These are phyloP conservation scores for Falco biarmicus DNA, from an alignment of 2,797 vertebrate species.

Conservation along the genomic window DNA sequence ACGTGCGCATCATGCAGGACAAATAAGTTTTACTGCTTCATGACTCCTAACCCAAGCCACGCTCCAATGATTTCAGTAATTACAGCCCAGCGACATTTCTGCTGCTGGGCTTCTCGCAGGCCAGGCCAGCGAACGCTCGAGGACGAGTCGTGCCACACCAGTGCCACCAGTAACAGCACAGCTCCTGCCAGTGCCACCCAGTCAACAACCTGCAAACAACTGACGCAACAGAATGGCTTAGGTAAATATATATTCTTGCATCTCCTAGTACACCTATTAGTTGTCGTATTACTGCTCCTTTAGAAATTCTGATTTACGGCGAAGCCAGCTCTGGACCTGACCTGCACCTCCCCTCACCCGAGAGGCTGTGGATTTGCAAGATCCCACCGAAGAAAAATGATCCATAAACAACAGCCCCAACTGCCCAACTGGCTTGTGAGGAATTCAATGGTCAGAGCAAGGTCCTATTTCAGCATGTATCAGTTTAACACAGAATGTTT, in stretches of 20 bases:
- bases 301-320: rapidly evolving
- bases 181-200: not conserved
- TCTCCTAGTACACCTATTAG: rapidly evolving
- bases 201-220: not conserved
- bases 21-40: not conserved
- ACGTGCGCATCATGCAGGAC: too few species aligned
- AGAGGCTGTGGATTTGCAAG: not conserved
- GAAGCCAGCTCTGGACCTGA: not conserved
- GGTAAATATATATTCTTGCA: rapidly evolving
- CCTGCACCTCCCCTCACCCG: not conserved
- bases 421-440: rapidly evolving
- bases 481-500: not conserved
- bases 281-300: rapidly evolving
- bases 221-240: rapidly evolving
- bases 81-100: not conserved
- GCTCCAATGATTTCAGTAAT: rapidly evolving
- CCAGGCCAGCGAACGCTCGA: not conserved
- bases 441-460: rapidly evolving
- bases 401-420: not conserved
- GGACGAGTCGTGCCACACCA: not conserved
- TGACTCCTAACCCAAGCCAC: not conserved
- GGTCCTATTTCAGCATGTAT: rapidly evolving
- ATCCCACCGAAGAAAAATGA: not conserved
- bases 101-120: not conserved
- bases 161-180: not conserved